These are phyloP conservation scores for Lepisosteus osseus DNA, from an alignment of 2,113 vertebrate species.

Conservation along the genomic window DNA sequence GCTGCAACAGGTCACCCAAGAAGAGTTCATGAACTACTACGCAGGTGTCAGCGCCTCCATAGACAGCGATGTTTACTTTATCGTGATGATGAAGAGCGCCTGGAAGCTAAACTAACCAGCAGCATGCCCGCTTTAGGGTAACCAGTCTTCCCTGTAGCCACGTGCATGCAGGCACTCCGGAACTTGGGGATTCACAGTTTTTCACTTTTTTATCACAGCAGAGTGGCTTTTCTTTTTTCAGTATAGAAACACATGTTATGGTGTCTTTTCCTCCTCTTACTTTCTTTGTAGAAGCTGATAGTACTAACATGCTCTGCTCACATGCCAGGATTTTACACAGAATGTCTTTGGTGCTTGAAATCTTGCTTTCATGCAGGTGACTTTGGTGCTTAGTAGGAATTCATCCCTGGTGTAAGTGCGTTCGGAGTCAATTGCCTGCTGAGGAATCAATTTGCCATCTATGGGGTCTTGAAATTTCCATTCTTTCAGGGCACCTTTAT, in stretches of 20 bases:
- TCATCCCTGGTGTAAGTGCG: too few species aligned
- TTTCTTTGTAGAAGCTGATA: too few species aligned
- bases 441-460: too few species aligned
- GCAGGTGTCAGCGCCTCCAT: conserved; percentile 80
- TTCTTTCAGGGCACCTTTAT: too few species aligned
- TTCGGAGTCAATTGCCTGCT: too few species aligned
- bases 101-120: conserved; percentile 67
- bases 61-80: conserved; percentile 80
- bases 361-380: too few species aligned
- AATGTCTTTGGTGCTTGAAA: too few species aligned
- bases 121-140: conserved; percentile 32
- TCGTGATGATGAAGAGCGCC: conserved; percentile 79
- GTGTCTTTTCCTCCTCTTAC: too few species aligned
- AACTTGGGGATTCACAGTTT: not conserved
- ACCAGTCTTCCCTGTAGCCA: conserved; percentile 16
- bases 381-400: too few species aligned
- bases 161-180: not conserved
- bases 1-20: conserved; percentile 76
- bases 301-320: too few species aligned
- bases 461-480: too few species aligned
- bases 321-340: too few species aligned
- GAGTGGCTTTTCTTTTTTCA: not conserved
- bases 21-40: conserved; percentile 91
- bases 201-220: not conserved
- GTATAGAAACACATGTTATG: not conserved